Percentiles rank a stretch among this genome's conserved stretches.
Evolutionary conservation across 2,113 vertebrate genomes (phyloP).

Genomic region (Climacteris rufus): DNA sequence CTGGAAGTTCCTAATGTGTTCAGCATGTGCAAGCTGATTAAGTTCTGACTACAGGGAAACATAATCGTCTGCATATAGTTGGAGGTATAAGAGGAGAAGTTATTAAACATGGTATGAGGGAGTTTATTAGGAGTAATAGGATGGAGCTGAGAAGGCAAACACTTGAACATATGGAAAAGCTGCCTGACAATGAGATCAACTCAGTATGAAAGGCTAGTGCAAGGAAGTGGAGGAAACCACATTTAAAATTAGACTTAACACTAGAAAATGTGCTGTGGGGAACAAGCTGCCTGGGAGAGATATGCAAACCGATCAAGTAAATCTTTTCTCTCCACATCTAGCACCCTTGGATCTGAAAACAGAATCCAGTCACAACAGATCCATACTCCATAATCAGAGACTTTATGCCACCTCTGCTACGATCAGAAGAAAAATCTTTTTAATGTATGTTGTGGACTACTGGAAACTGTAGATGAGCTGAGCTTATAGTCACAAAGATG

Average conservation of each 20-base stretch:
- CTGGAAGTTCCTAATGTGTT: background rate
- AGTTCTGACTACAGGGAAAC: background rate
- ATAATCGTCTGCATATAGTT: background rate
- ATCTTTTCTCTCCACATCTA: background rate
- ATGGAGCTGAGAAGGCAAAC: background rate
- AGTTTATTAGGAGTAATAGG: constrained; percentile 15
- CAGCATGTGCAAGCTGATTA: background rate
- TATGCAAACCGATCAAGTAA: background rate
- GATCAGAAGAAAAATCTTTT: background rate
- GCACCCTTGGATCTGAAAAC: background rate
- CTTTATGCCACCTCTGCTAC: background rate
- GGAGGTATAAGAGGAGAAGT: constrained; percentile 19
- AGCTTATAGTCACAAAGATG: background rate
- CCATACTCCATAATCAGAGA: background rate
- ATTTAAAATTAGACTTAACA: background rate
- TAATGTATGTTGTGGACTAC: background rate
- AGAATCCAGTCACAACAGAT: background rate
- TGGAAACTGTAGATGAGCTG: background rate
- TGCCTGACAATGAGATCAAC: constrained; percentile 1
- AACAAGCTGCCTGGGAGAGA: background rate
- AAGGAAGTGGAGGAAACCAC: constrained; percentile 2
- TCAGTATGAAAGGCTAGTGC: background rate
- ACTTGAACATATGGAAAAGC: background rate
- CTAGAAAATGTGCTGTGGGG: background rate
- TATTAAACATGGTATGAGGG: constrained; percentile 5